Base-by-base conservation (phyloP, 2,888 invertebrate genomes). In the Volucella inanis region DNA sequence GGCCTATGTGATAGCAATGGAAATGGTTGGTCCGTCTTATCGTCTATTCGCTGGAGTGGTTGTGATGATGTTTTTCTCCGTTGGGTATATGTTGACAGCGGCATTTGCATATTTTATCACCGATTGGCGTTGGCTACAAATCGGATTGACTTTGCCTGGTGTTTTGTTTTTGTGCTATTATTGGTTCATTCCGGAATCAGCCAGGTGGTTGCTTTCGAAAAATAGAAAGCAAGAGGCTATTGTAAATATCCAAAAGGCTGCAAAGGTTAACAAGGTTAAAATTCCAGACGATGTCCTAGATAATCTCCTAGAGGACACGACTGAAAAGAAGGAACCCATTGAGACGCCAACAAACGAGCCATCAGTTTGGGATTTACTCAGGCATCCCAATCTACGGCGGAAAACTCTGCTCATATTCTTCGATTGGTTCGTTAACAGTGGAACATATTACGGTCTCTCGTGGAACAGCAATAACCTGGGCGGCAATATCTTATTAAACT, bases 341-440 rank as follows among this genome's bases (percentile, higher is more conserved):
- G 87, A 67, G 67, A 59, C 43, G 57, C 59, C 76, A 9, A 88
- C 91, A 64, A 89, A 88, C 0, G 75, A 92, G 70, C 93, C 94
- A 0, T 93, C 93, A 0, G 91, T 94, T 1, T 92, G 94, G 54
- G 94, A 95, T 90, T 92, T 95, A 12, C 93, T 95, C 87, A 93
- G 93, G 79, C 94, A 94, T 90, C 94, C 95, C 1, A 95, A 94
- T 89, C 92, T 96, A 57, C 92, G 94, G 78, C 93, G 93, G 86
- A 95, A 94, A 89, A 94, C 94, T 45, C 90, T 95, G n/a, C 93
- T 95, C 68, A 94, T 96, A 86, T 95, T 96, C 91, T 95, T 95
- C 89, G 95, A 95, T 89, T 96, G 96, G 96, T 94, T 96, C 90
- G 96, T 95, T 15, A 95, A 95, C 89, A 95, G 95, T 88, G 95